phyloP scores from a whole-genome alignment of 2,113 vertebrate genomes.

The Leucoraja erinaceus region DNA sequence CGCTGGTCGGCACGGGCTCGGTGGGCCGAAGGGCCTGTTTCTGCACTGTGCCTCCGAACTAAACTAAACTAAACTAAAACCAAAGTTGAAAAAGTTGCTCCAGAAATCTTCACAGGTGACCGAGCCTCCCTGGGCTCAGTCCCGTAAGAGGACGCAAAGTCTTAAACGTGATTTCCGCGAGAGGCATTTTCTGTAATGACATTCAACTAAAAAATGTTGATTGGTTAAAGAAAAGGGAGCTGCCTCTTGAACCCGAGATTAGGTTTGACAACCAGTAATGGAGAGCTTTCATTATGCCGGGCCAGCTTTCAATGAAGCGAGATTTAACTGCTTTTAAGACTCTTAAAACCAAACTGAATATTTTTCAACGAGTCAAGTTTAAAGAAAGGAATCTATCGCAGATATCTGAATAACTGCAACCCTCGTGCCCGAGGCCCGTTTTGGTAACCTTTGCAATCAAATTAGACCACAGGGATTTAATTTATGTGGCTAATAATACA shows the following conservation, averaged over 20 bases:
- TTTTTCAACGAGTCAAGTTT: not conserved
- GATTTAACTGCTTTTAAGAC: conserved; percentile 32
- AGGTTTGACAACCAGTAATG: conserved; percentile 20
- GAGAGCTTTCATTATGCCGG: conserved; percentile 2
- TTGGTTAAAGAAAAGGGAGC: not conserved
- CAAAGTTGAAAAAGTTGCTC: no score
- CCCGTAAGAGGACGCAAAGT: not conserved
- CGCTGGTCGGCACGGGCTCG: no score
- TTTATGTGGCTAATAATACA: conserved; percentile 16
- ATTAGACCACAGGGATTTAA: conserved; percentile 22
- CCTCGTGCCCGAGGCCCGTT: not conserved
- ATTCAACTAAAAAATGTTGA: not conserved
- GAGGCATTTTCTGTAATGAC: not conserved
- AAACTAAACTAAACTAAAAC: no score
- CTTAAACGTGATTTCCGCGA: not conserved
- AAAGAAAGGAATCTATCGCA: not conserved
- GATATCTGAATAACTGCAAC: conserved; percentile 30
- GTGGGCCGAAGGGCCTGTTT: no score
- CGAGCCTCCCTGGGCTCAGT: not conserved
- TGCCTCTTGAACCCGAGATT: conserved; percentile 20
- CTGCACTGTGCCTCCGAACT: no score
- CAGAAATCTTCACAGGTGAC: not conserved
- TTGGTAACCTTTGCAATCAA: conserved; percentile 17
- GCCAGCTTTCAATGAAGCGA: conserved; percentile 22
- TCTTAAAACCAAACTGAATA: not conserved